Base-by-base conservation (phyloP, 2,888 invertebrate species). In the Rotaria socialis region DNA sequence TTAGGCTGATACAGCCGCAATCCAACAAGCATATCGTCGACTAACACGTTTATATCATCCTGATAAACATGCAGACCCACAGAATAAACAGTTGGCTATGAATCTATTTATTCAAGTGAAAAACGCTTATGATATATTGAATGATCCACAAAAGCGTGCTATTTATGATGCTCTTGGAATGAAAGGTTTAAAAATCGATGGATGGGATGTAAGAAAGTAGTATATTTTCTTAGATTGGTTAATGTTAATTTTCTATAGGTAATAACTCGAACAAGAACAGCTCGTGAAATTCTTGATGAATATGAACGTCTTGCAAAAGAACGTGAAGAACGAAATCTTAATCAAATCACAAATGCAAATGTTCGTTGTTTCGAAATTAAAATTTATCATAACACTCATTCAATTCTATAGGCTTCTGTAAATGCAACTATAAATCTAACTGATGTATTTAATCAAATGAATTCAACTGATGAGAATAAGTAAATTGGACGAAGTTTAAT, bases 11-110 rank as follows among this genome's bases (percentile, higher is more conserved):
- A 92, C 93, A 85, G 97, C 97, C 88, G 97, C 98, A 91, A 97
- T 99, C 88, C 96, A 94, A 89, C 94, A 94, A 92, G 95, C 97
- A 3, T 99, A 97, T 91, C 93, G 97, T 87, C 94, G 95, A 86
- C 94, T 96, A 86, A 97, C 97, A 89, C 94, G 94, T 88, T 94
- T 96, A 89, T 98, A 96, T 90, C 99, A 99, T 91, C 98, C 99
- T 0, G 98, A 99, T 90, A 97, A 97, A 91, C 97, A 99, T 92
- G 92, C 93, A 24, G 95, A 96, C 89, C 94, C 94, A 0, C 93
- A 93, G 0, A 94, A 94, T 89, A 96, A 96, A 91, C 91, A 90
- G 87, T 94, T 96, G 92, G 98, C 98, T 0, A 96, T 97, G 91
- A 92, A 94, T 87, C 93, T 98, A 89, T 99, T 99, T 90, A 89